Percentiles rank a stretch among this genome's conserved stretches.
Conservation (phyloP, 2,888 invertebrate species). For the Rhabditophanes sp. region DNA sequence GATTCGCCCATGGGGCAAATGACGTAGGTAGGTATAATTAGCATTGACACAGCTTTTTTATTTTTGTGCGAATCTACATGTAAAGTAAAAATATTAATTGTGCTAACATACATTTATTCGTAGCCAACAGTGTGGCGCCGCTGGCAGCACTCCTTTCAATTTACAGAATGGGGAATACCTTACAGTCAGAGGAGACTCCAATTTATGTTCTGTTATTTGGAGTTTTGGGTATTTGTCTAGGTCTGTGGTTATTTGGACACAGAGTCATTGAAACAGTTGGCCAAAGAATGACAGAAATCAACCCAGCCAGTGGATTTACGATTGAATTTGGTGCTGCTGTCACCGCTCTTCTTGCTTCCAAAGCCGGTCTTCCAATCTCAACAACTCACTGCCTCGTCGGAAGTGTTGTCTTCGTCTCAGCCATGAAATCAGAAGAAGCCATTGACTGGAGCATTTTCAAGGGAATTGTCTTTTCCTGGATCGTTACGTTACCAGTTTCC, state of each 20-base stretch:
- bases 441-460: slow-evolving; percentile 51
- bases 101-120: slow-evolving; percentile 1
- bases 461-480: slow-evolving; percentile 93
- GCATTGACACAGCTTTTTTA: neutral
- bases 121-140: slow-evolving; percentile 84
- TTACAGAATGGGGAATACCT: slow-evolving; percentile 56
- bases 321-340: slow-evolving; percentile 87
- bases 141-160: slow-evolving; percentile 81
- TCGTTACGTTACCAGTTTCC: no score
- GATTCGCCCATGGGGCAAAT: slow-evolving; percentile 92
- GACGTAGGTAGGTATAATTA: slow-evolving; percentile 62
- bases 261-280: slow-evolving; percentile 90
- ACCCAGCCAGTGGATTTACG: slow-evolving; percentile 83
- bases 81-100: slow-evolving; percentile 4
- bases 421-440: slow-evolving; percentile 55
- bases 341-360: slow-evolving; percentile 84
- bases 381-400: slow-evolving; percentile 95
- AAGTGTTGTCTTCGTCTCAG: slow-evolving; percentile 84
- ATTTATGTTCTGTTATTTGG: slow-evolving; percentile 78
- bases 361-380: slow-evolving; percentile 83
- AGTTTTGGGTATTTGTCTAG: slow-evolving; percentile 80
- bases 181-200: slow-evolving; percentile 58
- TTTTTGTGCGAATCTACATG: slow-evolving; percentile 48
- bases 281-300: slow-evolving; percentile 83
- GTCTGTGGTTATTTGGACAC: slow-evolving; percentile 87